Evolutionary conservation across 2,113 vertebrate species (phyloP).

Genomic region (Alligator mississippiensis): DNA sequence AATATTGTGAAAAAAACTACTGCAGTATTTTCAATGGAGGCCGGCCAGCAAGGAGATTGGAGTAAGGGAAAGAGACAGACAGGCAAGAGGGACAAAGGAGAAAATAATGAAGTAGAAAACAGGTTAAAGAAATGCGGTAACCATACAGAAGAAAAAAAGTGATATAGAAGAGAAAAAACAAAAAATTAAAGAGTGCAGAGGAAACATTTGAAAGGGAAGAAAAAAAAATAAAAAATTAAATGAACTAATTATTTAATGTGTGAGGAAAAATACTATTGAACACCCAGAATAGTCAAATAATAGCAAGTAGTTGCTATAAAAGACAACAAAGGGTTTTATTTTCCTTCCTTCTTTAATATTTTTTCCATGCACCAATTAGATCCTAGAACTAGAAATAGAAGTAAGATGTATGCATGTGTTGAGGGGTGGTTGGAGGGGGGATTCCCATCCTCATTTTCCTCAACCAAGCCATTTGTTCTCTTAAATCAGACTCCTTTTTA

Average conservation of each 20-base stretch:
- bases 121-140: neutral
- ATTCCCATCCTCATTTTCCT: neutral
- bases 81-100: neutral
- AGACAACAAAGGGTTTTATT: neutral
- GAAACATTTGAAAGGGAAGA: neutral
- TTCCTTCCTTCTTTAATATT: neutral
- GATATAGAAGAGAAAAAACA: neutral
- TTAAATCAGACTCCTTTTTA: neutral
- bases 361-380: neutral
- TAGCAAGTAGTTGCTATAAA: neutral
- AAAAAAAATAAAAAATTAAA: neutral
- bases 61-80: neutral
- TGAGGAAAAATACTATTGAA: accelerated
- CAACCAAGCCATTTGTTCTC: neutral
- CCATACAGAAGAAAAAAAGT: neutral
- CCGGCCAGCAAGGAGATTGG: neutral
- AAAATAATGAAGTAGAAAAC: neutral
- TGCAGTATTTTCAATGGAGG: constrained; percentile 42
- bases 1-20: neutral
- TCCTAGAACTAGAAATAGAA: neutral
- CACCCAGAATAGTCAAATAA: neutral
- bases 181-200: neutral
- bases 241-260: neutral
- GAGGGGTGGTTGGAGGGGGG: too few species aligned
- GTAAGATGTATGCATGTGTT: neutral